Conservation (phyloP, 2,888 invertebrate species). For the Ectropis crepuscularia region DNA sequence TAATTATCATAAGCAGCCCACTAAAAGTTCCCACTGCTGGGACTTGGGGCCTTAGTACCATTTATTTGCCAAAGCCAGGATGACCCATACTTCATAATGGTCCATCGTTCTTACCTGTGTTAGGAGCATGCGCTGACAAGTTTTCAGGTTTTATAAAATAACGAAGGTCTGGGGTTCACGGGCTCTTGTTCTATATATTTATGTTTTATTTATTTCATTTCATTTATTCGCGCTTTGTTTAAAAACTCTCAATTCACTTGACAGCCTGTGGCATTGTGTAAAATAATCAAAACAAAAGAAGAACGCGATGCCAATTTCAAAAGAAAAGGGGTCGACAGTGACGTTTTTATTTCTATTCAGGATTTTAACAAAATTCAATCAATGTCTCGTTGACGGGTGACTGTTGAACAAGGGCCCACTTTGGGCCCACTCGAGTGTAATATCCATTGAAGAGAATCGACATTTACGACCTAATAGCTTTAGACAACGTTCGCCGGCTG, state of each 20-base stretch:
- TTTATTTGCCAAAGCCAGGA: too few relatives aligned
- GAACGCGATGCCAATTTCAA: neutral
- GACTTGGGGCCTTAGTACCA: too few relatives aligned
- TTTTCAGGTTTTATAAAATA: too few relatives aligned
- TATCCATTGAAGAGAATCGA: slow-evolving; percentile 9
- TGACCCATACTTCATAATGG: too few relatives aligned
- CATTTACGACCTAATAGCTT: slow-evolving; percentile 22
- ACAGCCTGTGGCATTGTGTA: neutral
- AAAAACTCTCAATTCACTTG: neutral
- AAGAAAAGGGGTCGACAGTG: slow-evolving; percentile 16
- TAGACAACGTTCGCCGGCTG: slow-evolving; percentile 10
- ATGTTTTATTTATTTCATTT: neutral
- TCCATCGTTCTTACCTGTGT: too few relatives aligned
- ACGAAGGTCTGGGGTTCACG: too few relatives aligned
- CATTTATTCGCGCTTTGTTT: neutral
- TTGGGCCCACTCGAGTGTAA: slow-evolving; percentile 13
- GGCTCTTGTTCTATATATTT: too few relatives aligned
- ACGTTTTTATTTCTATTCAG: slow-evolving; percentile 18
- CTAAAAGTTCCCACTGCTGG: too few relatives aligned
- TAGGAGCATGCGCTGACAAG: too few relatives aligned
- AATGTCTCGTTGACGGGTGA: slow-evolving; percentile 5
- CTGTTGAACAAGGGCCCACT: slow-evolving; percentile 9
- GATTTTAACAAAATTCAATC: slow-evolving; percentile 19
- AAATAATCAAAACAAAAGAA: neutral
- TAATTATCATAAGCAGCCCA: too few relatives aligned